These are phyloP conservation scores for Oscheius sp. DNA, from an alignment of 2,888 invertebrate genomes.

Conservation along the genomic window DNA sequence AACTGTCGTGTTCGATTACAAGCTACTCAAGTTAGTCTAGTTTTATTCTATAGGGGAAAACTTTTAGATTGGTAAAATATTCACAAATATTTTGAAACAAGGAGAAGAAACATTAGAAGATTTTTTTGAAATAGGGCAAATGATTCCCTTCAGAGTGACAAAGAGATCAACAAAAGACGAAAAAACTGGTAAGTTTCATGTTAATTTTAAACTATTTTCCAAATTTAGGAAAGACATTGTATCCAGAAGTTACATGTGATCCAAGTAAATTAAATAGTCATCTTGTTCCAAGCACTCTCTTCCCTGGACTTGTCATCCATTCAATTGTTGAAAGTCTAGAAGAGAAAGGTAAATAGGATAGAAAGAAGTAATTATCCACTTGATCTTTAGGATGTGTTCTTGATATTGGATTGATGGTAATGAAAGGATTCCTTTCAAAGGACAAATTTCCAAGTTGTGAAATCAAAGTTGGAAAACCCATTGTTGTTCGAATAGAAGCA, in stretches of 20 bases:
- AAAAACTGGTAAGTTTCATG: not conserved
- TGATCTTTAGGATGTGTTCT: conserved; percentile 54
- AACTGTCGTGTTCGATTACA: conserved; percentile 30
- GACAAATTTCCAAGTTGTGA: conserved; percentile 42
- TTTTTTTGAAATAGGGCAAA: conserved; percentile 62
- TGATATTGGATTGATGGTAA: conserved; percentile 59
- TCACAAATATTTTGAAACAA: conserved; percentile 34
- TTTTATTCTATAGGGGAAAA: conserved; percentile 23
- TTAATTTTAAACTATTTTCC: conserved; percentile 1
- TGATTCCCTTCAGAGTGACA: conserved; percentile 57
- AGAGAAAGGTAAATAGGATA: conserved; percentile 66
- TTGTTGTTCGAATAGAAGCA: conserved; percentile 52
- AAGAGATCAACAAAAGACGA: not conserved
- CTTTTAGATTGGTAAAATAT: conserved; percentile 34
- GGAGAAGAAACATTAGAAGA: conserved; percentile 54
- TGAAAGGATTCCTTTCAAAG: conserved; percentile 58
- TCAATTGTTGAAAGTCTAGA: conserved; percentile 61
- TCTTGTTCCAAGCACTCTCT: conserved; percentile 52
- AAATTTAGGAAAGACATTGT: conserved; percentile 16
- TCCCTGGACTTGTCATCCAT: conserved; percentile 56
- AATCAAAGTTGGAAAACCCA: conserved; percentile 52
- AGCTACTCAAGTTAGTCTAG: conserved; percentile 31
- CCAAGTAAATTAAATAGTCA: conserved; percentile 60
- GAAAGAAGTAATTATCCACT: not conserved
- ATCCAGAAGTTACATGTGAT: conserved; percentile 40